Evolutionary conservation across 2,113 vertebrate species (phyloP).

Genomic region (Rhinopithecus roxellana): DNA sequence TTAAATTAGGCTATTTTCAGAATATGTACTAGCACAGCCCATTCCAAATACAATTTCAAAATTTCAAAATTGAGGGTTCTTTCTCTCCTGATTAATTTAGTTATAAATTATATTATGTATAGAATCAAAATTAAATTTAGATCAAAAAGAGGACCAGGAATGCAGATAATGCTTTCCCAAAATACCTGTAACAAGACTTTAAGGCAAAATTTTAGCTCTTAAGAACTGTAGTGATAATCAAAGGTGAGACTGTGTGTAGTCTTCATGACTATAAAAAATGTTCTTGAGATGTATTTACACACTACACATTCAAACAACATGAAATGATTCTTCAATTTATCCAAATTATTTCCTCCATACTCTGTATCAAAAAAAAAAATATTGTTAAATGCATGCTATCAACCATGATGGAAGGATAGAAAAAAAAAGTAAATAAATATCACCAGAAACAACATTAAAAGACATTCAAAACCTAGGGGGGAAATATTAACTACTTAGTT

Average conservation of each 20-base stretch:
- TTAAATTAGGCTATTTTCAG: slow-evolving; percentile 46
- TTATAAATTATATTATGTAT: slow-evolving; percentile 57
- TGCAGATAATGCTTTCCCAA: slow-evolving; percentile 37
- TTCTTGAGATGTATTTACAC: not conserved
- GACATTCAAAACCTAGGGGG: not conserved
- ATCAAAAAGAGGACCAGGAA: not conserved
- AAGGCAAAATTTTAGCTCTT: not conserved
- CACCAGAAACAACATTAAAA: not conserved
- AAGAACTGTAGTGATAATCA: not conserved
- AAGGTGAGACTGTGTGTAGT: not conserved
- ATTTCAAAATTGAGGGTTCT: slow-evolving; percentile 52
- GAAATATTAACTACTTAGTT: too few relatives aligned
- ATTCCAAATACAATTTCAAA: slow-evolving; percentile 69
- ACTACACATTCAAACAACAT: not conserved
- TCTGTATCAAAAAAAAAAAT: not conserved
- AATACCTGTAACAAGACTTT: slow-evolving; percentile 7
- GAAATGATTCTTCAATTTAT: not conserved
- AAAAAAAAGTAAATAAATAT: not conserved
- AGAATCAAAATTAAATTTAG: slow-evolving; percentile 50
- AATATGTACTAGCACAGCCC: slow-evolving; percentile 27
- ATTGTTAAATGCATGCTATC: not conserved
- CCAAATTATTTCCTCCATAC: not conserved
- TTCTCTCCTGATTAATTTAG: slow-evolving; percentile 48
- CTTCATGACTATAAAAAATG: not conserved
- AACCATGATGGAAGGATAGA: not conserved